A percentile compares a stretch with the other conserved stretches of the same genome.
Conservation (phyloP, 2,797 vertebrate genomes). For the Acrossocheilus wenchowensis region DNA sequence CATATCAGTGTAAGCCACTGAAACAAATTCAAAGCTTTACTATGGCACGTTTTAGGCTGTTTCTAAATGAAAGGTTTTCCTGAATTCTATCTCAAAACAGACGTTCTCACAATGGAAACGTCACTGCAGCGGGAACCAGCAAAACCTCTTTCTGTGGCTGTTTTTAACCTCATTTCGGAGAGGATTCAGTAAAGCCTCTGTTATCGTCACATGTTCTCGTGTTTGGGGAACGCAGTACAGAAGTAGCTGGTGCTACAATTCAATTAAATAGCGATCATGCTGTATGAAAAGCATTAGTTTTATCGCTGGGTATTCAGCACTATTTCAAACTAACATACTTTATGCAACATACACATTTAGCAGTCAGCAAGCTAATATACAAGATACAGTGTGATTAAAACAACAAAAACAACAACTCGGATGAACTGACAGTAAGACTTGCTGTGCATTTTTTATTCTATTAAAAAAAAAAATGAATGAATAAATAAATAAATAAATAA, state of each 20-base stretch:
- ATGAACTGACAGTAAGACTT: background rate
- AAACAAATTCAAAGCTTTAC: constrained; percentile 34
- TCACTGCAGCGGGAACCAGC: background rate
- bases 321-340: background rate
- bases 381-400: background rate
- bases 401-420: background rate
- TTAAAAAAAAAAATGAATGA: background rate
- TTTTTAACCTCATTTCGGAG: background rate
- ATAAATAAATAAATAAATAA: background rate
- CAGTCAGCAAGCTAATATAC: background rate
- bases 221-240: background rate
- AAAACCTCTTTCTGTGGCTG: background rate
- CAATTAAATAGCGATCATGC: background rate
- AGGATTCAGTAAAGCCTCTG: background rate
- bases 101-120: constrained; percentile 16
- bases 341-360: background rate
- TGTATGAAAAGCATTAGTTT: background rate
- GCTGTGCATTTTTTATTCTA: background rate
- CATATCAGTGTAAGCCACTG: constrained; percentile 40
- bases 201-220: background rate
- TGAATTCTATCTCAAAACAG: constrained; percentile 37
- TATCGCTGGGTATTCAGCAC: background rate
- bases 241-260: background rate
- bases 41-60: constrained; percentile 40
- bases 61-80: constrained; percentile 42